These are phyloP conservation scores for Agrilus planipennis DNA, from an alignment of 1,140 invertebrate genomes.

Conservation along the genomic window DNA sequence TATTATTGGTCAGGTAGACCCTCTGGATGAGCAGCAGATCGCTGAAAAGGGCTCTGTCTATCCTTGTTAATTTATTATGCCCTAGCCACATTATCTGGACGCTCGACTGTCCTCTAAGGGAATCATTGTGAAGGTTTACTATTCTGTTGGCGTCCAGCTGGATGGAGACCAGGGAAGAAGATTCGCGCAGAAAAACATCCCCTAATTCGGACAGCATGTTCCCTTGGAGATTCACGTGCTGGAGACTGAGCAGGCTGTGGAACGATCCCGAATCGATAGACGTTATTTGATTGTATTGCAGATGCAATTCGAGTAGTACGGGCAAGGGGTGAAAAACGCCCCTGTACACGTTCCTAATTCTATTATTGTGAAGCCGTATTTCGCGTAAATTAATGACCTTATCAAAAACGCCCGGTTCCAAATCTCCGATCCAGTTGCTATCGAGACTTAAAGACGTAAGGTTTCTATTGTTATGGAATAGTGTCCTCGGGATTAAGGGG, in stretches of 20 bases:
- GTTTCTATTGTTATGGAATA: slow-evolving; percentile 61
- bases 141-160: slow-evolving; percentile 77
- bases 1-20: slow-evolving; percentile 74
- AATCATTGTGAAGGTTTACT: slow-evolving; percentile 60
- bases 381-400: slow-evolving; percentile 62
- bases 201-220: slow-evolving; percentile 64
- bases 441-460: slow-evolving; percentile 78
- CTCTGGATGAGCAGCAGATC: slow-evolving; percentile 63
- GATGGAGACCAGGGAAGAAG: slow-evolving; percentile 68
- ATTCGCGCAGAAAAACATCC: slow-evolving; percentile 66
- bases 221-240: slow-evolving; percentile 78
- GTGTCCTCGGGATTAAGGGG: slow-evolving; percentile 54
- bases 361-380: slow-evolving; percentile 79
- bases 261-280: slow-evolving; percentile 75
- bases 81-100: slow-evolving; percentile 79
- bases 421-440: slow-evolving; percentile 73
- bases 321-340: slow-evolving; percentile 73
- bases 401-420: slow-evolving; percentile 69
- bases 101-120: slow-evolving; percentile 62
- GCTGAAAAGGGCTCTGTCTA: slow-evolving; percentile 59
- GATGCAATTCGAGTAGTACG: slow-evolving; percentile 67
- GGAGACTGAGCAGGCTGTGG: slow-evolving; percentile 65
- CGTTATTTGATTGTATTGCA: slow-evolving; percentile 76
- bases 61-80: slow-evolving; percentile 63
- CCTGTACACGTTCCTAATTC: slow-evolving; percentile 56